A percentile compares a stretch with the other conserved stretches of the same genome.
phyloP scores from a whole-genome alignment of 2,888 invertebrate species.

The Cataglyphis rosenhaueri region DNA sequence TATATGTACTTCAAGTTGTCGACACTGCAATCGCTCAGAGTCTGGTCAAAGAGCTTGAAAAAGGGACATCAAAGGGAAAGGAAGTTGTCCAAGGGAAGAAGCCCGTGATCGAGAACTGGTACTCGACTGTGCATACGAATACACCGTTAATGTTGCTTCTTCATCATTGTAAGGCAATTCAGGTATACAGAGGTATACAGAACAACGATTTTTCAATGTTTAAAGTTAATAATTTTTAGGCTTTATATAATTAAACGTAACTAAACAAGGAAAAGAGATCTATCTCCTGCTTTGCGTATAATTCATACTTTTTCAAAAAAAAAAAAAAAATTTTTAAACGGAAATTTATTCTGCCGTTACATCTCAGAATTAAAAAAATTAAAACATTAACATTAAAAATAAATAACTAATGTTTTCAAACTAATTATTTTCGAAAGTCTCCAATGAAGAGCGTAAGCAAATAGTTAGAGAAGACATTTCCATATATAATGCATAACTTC shows the following conservation, averaged over 20 bases:
- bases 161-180: slow-evolving; percentile 57
- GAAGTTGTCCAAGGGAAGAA: slow-evolving; percentile 54
- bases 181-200: slow-evolving; percentile 13
- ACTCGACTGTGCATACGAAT: slow-evolving; percentile 66
- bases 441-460: background rate
- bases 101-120: slow-evolving; percentile 56
- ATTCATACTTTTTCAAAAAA: background rate
- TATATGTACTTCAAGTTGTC: slow-evolving; percentile 45
- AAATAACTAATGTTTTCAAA: background rate
- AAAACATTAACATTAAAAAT: background rate
- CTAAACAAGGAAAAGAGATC: background rate
- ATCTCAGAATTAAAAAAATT: background rate
- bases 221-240: slow-evolving; percentile 33
- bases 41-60: slow-evolving; percentile 58
- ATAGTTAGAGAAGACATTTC: background rate
- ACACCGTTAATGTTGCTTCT: slow-evolving; percentile 54
- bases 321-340: background rate
- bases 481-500: background rate
- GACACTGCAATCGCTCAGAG: slow-evolving; percentile 64
- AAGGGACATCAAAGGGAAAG: slow-evolving; percentile 46
- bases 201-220: slow-evolving; percentile 26
- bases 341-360: background rate
- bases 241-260: background rate
- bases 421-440: background rate
- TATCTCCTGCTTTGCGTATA: background rate